Conservation (phyloP, 2,888 invertebrate species). For the Philopedon plagiatum region DNA sequence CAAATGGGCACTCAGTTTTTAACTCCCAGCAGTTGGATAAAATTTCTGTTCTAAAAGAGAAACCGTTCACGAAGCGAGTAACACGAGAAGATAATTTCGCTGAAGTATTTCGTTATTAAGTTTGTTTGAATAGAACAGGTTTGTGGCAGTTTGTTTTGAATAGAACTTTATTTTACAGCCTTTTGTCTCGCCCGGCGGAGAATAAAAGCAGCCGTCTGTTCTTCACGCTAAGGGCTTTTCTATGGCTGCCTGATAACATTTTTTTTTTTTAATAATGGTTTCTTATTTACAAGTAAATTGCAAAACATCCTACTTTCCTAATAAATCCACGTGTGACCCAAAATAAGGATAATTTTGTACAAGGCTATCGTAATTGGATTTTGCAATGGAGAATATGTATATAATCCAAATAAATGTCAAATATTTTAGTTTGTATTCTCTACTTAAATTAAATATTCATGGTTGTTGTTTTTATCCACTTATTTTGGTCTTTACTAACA, state of each 20-base stretch:
- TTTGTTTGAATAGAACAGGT: conserved; percentile 50
- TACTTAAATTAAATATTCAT: no score
- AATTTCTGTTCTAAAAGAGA: conserved; percentile 25
- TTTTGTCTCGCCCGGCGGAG: conserved; percentile 30
- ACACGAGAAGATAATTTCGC: conserved; percentile 50
- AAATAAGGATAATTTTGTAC: no score
- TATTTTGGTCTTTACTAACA: no score
- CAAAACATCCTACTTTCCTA: no score
- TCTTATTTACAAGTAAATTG: conserved; percentile 1
- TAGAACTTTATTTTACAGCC: conserved; percentile 46
- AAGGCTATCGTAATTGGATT: no score
- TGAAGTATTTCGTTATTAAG: conserved; percentile 49
- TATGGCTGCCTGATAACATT: conserved; percentile 16
- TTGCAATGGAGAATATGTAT: no score
- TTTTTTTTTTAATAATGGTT: neutral
- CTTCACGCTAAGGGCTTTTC: conserved; percentile 19
- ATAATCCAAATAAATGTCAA: no score
- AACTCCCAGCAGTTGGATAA: conserved; percentile 30
- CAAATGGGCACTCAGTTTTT: conserved; percentile 42
- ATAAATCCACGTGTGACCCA: no score
- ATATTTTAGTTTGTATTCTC: no score
- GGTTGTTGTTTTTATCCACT: no score
- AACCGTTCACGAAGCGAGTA: conserved; percentile 45
- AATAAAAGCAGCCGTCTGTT: conserved; percentile 41
- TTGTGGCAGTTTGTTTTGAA: conserved; percentile 46